Evolutionary conservation across 2,113 vertebrate genomes (phyloP).

Genomic region (Paedocypris sp.): DNA sequence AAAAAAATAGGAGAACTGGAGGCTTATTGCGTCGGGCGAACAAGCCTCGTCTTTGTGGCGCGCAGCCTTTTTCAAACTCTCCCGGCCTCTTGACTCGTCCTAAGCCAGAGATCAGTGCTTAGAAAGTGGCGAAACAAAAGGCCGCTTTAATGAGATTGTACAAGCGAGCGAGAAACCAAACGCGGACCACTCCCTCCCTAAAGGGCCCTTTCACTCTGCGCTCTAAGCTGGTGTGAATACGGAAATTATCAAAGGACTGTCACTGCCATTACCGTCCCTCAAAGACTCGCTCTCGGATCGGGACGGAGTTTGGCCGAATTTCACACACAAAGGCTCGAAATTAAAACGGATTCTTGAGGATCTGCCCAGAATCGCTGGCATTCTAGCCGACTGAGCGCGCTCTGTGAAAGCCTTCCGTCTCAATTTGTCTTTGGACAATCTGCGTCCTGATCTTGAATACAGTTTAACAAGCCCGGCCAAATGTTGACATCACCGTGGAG

Average conservation of each 20-base stretch:
- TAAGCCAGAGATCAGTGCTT: conserved; percentile 74
- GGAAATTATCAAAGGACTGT: conserved; percentile 52
- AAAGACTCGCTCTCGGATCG: conserved; percentile 53
- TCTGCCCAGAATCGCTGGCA: conserved; percentile 31
- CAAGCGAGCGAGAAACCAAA: conserved; percentile 50
- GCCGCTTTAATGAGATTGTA: conserved; percentile 72
- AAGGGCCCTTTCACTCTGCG: conserved; percentile 66
- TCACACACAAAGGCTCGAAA: conserved; percentile 36
- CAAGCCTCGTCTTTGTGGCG: conserved; percentile 64
- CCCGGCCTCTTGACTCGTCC: conserved; percentile 70
- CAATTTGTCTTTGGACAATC: not conserved
- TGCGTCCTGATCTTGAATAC: not conserved
- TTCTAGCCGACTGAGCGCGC: conserved; percentile 20
- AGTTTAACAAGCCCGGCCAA: not conserved
- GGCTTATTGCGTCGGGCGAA: conserved; percentile 45
- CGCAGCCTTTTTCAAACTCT: conserved; percentile 65
- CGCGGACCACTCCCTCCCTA: conserved; percentile 55
- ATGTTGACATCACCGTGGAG: no score
- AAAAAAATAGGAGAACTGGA: conserved; percentile 41
- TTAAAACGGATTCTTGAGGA: conserved; percentile 38
- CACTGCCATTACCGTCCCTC: conserved; percentile 48
- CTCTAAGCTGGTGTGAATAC: conserved; percentile 56
- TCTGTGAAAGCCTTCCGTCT: conserved; percentile 1
- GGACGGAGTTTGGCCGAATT: conserved; percentile 46
- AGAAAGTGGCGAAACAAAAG: conserved; percentile 75